Percentiles rank a stretch among this genome's conserved stretches.
phyloP scores from a whole-genome alignment of 2,113 vertebrate species.

The Dicentrarchus labrax region DNA sequence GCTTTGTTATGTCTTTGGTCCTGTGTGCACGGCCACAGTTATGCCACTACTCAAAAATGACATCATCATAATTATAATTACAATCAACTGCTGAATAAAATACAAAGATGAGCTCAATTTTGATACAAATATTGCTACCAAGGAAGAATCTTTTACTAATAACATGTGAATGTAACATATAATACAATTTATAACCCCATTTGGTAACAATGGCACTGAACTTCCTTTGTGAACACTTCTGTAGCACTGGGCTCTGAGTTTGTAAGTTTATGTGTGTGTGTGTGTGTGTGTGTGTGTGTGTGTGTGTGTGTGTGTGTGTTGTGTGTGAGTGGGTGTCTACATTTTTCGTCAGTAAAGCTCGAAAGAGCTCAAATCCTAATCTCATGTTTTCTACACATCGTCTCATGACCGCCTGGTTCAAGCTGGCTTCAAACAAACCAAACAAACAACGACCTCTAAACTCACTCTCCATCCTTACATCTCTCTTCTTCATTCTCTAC shows the following conservation, averaged over 20 bases:
- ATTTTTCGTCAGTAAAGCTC: constrained; percentile 14
- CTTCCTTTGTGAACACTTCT: constrained; percentile 1
- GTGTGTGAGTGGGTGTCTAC: background rate
- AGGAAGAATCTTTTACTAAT: constrained; percentile 10
- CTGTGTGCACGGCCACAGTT: constrained; percentile 67
- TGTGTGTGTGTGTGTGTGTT: background rate
- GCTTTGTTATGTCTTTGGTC: constrained; percentile 77
- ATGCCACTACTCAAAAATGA: constrained; percentile 47
- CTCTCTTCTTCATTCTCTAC: constrained; percentile 1
- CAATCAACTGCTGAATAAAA: constrained; percentile 67
- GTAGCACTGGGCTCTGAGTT: constrained; percentile 37
- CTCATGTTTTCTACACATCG: constrained; percentile 22
- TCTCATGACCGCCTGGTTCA: constrained; percentile 24
- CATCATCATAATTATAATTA: constrained; percentile 57
- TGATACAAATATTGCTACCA: constrained; percentile 55
- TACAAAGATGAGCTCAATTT: constrained; percentile 44
- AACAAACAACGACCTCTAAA: constrained; percentile 24
- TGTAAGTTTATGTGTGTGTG: background rate
- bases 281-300: background rate
- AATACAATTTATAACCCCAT: constrained; percentile 36
- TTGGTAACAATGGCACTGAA: constrained; percentile 9
- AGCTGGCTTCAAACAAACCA: constrained; percentile 20
- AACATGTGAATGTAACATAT: constrained; percentile 50
- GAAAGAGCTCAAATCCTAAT: constrained; percentile 9
- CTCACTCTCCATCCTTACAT: background rate